A percentile compares a stretch with the other conserved stretches of the same genome.
phyloP scores from a whole-genome alignment of 2,113 vertebrate species.

The Albula glossodonta region DNA sequence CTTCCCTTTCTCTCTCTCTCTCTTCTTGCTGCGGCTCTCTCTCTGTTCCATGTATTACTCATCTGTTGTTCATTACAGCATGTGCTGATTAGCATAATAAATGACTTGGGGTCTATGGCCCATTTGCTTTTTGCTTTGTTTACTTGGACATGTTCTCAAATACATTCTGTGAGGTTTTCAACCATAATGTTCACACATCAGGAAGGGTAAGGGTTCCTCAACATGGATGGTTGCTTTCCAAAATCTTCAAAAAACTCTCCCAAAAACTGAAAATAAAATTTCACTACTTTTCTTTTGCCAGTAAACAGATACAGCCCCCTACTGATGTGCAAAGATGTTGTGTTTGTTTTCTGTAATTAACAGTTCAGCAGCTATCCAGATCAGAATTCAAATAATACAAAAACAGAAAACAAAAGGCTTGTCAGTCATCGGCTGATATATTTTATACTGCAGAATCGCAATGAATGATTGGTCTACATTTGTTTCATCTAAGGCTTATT shows the following conservation, averaged over 20 bases:
- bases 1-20: neutral
- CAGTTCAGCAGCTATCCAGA: too few species aligned
- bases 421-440: neutral
- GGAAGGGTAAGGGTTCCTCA: neutral
- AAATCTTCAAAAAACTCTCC: neutral
- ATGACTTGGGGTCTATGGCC: neutral
- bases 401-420: too few species aligned
- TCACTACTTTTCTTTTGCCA: neutral
- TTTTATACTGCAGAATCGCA: neutral
- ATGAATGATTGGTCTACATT: neutral
- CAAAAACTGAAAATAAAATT: conserved; percentile 6
- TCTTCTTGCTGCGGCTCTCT: neutral
- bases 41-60: neutral
- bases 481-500: neutral
- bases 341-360: neutral
- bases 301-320: neutral
- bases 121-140: conserved; percentile 24
- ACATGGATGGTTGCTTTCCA: neutral
- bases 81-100: conserved; percentile 2
- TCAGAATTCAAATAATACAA: too few species aligned
- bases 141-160: neutral
- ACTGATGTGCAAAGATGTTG: neutral
- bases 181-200: conserved; percentile 14
- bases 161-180: conserved; percentile 12
- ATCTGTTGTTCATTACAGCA: neutral